Conservation (phyloP, 2,113 vertebrate species). For the Actenoides hombroni region DNA sequence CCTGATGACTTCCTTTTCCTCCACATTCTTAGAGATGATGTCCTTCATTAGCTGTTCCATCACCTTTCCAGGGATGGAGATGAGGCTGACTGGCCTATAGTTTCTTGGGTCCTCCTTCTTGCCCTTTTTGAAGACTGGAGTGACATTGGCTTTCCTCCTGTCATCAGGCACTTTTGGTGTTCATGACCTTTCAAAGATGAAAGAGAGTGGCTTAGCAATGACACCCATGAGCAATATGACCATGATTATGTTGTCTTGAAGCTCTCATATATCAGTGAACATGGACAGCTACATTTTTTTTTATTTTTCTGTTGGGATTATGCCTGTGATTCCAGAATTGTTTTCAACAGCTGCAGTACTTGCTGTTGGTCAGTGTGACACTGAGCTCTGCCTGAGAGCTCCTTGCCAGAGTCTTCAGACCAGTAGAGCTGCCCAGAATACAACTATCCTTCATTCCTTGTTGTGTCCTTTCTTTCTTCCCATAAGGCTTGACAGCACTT, state of each 20-base stretch:
- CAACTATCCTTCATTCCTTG: background rate
- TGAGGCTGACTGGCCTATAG: no score
- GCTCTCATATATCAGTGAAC: background rate
- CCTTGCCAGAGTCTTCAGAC: background rate
- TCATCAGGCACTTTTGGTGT: no score
- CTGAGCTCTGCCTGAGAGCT: background rate
- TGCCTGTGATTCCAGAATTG: background rate
- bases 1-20: no score
- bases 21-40: no score
- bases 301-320: fast-evolving
- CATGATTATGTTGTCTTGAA: background rate
- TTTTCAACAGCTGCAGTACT: background rate
- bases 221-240: background rate
- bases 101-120: no score
- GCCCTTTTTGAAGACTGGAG: no score
- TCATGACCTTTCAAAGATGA: no score
- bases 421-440: background rate
- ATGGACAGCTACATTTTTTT: background rate
- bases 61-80: no score
- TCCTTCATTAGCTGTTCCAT: no score
- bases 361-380: background rate
- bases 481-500: background rate
- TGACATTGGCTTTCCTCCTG: no score
- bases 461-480: background rate
- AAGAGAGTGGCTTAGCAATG: no score